Evolutionary conservation across 2,888 invertebrate genomes (phyloP), one percentile per base, ranked within the genome.

Genomic region (Ctena decussata): DNA sequence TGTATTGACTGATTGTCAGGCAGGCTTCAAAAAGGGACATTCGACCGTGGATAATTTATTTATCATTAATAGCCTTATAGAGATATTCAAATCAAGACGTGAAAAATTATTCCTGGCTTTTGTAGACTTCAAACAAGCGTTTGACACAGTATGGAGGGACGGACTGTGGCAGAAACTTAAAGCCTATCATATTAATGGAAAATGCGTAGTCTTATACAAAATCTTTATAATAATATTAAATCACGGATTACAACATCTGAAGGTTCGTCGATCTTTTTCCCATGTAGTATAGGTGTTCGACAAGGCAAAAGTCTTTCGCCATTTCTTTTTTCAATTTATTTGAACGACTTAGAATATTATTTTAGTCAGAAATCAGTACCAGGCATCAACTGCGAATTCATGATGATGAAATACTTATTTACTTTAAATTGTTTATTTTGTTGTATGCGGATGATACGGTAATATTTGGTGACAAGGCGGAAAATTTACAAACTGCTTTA

Each of bases 371-470:
- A 35, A 35, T 1, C 11, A 32, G 21, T 21, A 35, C 1, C 15
- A 18, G 18, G 65, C 5, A 65, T 65, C 5, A 35, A 21, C 1
- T 32, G 35, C 18, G 65, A 65, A 35, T 32, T 12, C 15, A 65
- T 65, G 32, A 32, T 21, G 35, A 65, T n/a, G 21, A 32, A 1
- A 65, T 72, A 8, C 3, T 49, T 15, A 57, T 44, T 27, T 77
- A 44, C 44, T 18, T 76, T 0, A 65, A 71, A 44, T 30, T 79
- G 8, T 76, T 79, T 18, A 27, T 76, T 0, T 49, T 82, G 12
- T 27, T 83, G 41, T 83, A 71, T 49, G 83, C 83, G 18, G 83
- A 83, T 57, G 78, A 83, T 49, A 83, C 79, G 18, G 71, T 83
- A 1, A n/a, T 83, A 1, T 53, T 84, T 30, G 32, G 77, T 30